Base-by-base conservation (phyloP, 1,140 invertebrate genomes). In the Cyphomyrmex costatus region DNA sequence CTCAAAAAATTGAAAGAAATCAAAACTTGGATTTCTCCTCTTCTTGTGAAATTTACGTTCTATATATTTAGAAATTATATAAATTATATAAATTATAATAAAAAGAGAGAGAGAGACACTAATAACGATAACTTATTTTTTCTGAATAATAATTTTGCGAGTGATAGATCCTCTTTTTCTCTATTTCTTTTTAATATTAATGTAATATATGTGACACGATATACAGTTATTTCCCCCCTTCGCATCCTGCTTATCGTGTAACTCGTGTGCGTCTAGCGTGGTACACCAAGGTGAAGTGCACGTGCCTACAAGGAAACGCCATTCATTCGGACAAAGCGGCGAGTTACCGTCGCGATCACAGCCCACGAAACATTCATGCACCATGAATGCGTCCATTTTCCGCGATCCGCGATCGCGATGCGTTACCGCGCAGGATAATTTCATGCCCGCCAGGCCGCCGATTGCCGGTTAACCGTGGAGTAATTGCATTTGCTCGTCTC, bases 201-300 rank as follows among this genome's bases (percentile, higher is more conserved):
- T 5, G 21, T 42, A 53, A 66, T n/a, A n/a, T n/a, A n/a, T 16
- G 14, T 58, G n/a, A 42, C 12, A 19, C 51, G 27, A 66, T 30
- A 21, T 68, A 79, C 33, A 42, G 49, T 85, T 85, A 58, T 24
- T 66, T 66, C 2, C 19, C 30, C 10, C 1, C 61, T 56, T 73
- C 36, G 36, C 10, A 56, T 24, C n/a, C 46, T 4, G 46, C 49
- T 30, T n/a, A 21, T 70, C 19, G 19, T 33, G 42, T 36, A 63
- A 49, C 42, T 7, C 77, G 42, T 24, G 12, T 19, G 19, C 68
- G n/a, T 27, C 24, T 51, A 42, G 63, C 63, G 19, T 63, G 58
- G 70, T 86, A 30, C 36, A 58, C 58, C 88, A 90, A 90, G 89
- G 82, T 88, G 86, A 90, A 90, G 86, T 86, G 70, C 88, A 77